phyloP scores from a whole-genome alignment of 2,888 invertebrate species.

The Gandaritis pyraliata region DNA sequence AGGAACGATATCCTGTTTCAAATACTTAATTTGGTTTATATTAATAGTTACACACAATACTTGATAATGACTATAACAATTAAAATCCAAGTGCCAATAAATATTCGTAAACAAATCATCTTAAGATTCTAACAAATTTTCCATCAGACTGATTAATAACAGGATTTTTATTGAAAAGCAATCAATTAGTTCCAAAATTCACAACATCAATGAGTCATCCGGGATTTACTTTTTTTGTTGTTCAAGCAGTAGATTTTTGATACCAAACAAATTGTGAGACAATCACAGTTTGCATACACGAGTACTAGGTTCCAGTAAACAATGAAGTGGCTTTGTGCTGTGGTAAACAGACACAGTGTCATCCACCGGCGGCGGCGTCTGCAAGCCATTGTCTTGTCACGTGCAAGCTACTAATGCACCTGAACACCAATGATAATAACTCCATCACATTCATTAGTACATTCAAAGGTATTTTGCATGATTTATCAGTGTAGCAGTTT shows the following conservation, averaged over 20 bases:
- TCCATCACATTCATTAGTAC: neutral
- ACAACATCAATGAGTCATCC: neutral
- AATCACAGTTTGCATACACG: too few relatives aligned
- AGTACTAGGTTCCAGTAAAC: too few relatives aligned
- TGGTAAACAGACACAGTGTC: too few relatives aligned
- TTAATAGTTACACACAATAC: neutral
- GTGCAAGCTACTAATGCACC: neutral
- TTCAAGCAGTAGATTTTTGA: too few relatives aligned
- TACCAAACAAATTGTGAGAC: too few relatives aligned
- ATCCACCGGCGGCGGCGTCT: too few relatives aligned
- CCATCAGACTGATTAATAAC: constrained; percentile 8
- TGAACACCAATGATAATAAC: constrained; percentile 8
- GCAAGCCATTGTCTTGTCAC: too few relatives aligned
- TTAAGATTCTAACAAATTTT: constrained; percentile 28
- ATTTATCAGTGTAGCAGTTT: too few relatives aligned
- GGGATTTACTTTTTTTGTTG: too few relatives aligned
- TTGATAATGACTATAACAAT: constrained; percentile 12
- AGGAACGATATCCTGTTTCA: neutral
- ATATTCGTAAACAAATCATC: constrained; percentile 22
- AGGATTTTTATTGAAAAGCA: constrained; percentile 13
- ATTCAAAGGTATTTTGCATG: too few relatives aligned
- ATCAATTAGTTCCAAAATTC: constrained; percentile 14
- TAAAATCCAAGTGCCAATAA: constrained; percentile 14
- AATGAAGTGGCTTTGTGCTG: too few relatives aligned
- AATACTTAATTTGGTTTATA: neutral